A percentile compares a stretch with the other conserved stretches of the same genome.
Evolutionary conservation across 2,888 invertebrate species (phyloP).

Genomic region (Dryococelus australis): DNA sequence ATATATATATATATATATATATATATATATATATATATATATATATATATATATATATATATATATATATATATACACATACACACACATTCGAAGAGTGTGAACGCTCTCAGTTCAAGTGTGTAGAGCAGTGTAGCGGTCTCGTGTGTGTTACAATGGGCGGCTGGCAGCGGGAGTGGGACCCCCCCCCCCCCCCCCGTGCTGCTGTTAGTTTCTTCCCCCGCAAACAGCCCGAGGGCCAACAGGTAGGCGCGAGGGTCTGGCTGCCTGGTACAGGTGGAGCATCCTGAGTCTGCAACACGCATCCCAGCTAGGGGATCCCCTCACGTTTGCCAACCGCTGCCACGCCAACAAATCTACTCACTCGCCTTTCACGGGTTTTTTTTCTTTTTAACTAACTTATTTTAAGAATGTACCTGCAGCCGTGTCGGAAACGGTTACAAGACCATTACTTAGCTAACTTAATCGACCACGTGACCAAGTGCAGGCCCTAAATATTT

Average conservation of each 20-base stretch:
- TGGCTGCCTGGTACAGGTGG: not conserved
- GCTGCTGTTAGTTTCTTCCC: not conserved
- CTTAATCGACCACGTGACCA: no score
- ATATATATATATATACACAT: no score
- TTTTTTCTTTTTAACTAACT: no score
- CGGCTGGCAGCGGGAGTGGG: no score
- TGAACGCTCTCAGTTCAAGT: not conserved
- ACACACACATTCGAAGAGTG: not conserved
- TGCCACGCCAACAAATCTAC: not conserved
- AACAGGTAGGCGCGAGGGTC: slow-evolving; percentile 16
- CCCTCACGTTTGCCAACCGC: not conserved
- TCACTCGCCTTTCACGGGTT: no score
- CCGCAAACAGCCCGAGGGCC: not conserved
- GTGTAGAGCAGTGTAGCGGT: not conserved
- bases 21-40: no score
- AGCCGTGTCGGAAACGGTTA: no score
- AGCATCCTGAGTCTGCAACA: not conserved
- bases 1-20: no score
- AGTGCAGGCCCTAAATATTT: no score
- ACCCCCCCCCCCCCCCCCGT: not conserved
- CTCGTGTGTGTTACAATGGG: not conserved
- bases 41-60: no score
- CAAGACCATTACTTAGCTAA: no score
- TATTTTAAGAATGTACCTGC: no score
- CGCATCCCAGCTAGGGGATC: not conserved